Conservation (phyloP, 2,797 vertebrate species). For the Malurus splendens region DNA sequence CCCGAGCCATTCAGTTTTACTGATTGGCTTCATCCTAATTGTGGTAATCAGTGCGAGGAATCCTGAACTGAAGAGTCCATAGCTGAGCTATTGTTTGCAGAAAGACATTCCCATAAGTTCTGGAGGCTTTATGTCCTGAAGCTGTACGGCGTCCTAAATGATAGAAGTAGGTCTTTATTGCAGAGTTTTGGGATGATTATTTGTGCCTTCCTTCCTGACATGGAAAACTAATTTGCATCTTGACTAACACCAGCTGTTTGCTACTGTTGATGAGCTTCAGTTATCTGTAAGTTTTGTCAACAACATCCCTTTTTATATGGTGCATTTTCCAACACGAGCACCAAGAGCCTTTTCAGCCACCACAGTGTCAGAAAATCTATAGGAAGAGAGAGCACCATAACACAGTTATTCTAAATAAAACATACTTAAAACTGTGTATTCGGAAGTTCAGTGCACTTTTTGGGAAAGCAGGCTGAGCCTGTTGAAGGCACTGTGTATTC, state of each 20-base stretch:
- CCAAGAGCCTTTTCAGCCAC: neutral
- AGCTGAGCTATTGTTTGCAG: neutral
- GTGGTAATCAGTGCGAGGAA: neutral
- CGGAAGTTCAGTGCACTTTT: neutral
- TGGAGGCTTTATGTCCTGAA: neutral
- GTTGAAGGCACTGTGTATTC: neutral
- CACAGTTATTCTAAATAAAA: neutral
- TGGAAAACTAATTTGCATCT: slow-evolving; percentile 41
- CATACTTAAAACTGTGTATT: neutral
- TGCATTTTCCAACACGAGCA: neutral
- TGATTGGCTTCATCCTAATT: neutral
- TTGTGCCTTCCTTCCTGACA: slow-evolving; percentile 11
- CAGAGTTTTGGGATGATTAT: neutral
- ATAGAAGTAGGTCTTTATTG: neutral
- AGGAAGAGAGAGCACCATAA: neutral
- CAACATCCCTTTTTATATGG: neutral
- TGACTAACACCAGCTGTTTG: slow-evolving; percentile 53
- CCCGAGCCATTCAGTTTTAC: neutral
- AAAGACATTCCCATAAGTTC: neutral
- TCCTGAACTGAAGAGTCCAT: neutral
- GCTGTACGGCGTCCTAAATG: neutral
- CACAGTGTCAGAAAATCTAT: neutral
- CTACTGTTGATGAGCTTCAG: slow-evolving; percentile 41
- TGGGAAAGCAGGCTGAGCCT: neutral
- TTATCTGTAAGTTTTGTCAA: slow-evolving; percentile 32